Percentiles rank a stretch among this genome's conserved stretches.
Evolutionary conservation across 2,888 invertebrate genomes (phyloP).

Genomic region (Theristus sp.): DNA sequence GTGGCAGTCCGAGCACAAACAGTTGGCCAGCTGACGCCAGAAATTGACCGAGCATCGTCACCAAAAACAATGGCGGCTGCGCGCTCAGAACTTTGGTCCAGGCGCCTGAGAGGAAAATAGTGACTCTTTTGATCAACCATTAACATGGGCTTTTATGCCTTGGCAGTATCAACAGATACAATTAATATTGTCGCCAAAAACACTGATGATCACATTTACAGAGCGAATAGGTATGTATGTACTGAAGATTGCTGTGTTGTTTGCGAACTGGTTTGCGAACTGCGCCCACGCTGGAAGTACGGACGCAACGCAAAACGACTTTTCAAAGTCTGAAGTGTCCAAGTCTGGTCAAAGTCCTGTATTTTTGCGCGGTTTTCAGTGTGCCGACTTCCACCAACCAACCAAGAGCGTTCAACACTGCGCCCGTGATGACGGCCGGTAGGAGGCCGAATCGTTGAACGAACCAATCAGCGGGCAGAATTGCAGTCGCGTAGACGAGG

Average conservation of each 20-base stretch:
- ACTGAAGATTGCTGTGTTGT: not conserved
- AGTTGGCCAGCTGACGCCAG: not conserved
- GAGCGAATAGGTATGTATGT: not conserved
- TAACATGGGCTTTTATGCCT: not conserved
- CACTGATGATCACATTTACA: too few relatives aligned
- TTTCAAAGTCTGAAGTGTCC: too few relatives aligned
- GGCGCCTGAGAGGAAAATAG: not conserved
- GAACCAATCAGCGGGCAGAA: slow-evolving; percentile 19
- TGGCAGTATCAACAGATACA: too few relatives aligned
- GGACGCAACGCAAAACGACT: too few relatives aligned
- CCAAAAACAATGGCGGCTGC: not conserved
- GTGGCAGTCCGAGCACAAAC: not conserved
- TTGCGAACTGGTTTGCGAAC: not conserved
- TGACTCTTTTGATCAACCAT: not conserved
- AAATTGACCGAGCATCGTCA: not conserved
- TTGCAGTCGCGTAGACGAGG: slow-evolving; percentile 36
- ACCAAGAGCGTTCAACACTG: not conserved
- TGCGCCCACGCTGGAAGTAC: too few relatives aligned
- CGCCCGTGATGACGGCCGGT: not conserved
- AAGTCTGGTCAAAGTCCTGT: too few relatives aligned
- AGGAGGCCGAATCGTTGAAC: not conserved
- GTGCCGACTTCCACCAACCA: not conserved
- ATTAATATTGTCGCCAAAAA: too few relatives aligned
- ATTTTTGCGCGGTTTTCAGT: too few relatives aligned
- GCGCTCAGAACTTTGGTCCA: not conserved